Conservation (phyloP, 1,140 invertebrate genomes). For the Pollicipes pollicipes region DNA sequence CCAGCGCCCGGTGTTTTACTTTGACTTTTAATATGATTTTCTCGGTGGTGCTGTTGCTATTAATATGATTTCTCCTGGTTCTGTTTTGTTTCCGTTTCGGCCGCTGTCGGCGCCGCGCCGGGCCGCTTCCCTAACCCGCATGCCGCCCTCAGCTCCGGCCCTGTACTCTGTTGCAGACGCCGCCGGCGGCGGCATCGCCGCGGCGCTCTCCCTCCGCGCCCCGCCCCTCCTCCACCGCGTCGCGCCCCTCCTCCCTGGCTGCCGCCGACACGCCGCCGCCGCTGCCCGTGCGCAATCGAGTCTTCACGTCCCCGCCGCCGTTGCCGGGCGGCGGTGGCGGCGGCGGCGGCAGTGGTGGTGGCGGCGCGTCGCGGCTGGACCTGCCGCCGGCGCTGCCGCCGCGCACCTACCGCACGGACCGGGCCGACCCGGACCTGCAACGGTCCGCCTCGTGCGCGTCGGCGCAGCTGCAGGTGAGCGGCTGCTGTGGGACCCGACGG, state of each 20-base stretch:
- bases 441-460: background rate
- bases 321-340: background rate
- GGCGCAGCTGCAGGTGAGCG: background rate
- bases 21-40: no score
- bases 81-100: background rate
- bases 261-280: background rate
- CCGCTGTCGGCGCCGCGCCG: background rate
- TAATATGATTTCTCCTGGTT: background rate
- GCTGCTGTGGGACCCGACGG: no score
- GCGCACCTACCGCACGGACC: background rate
- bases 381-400: background rate
- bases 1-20: background rate
- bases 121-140: background rate
- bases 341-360: no score
- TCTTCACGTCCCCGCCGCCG: background rate
- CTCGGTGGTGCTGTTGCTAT: background rate
- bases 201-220: background rate
- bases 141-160: background rate
- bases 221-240: background rate
- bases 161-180: background rate
- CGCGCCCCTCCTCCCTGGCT: background rate
- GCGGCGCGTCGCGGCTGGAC: no score
- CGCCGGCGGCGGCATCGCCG: no score
- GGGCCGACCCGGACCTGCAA: background rate
- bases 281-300: background rate